Base-by-base conservation (phyloP, 2,888 invertebrate genomes). In the Himalopsyche tibetana region DNA sequence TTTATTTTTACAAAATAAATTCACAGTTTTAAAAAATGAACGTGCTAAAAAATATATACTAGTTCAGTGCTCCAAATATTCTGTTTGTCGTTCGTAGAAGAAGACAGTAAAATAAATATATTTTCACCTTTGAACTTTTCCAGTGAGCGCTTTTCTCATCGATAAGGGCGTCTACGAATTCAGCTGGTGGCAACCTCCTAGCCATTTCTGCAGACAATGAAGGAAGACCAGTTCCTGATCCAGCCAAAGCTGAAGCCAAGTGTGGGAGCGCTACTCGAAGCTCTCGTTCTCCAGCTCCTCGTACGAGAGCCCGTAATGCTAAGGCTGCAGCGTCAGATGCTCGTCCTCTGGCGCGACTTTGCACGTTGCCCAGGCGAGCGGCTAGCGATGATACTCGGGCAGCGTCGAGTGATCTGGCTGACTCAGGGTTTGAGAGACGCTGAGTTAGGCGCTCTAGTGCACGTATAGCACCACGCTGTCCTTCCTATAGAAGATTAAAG, bases 171-270 rank as follows among this genome's bases (percentile, higher is more conserved):
- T 93, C 92, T 0, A 94, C 92, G 74, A 94, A 89, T 15, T 93
- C 94, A 0, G 92, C 92, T 0, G 94, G 93, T 0, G 93, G 91
- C 0, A 94, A 93, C 84, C 93, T 93, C 80, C 92, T 90, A 89
- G 93, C 93, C 90, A 94, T 91, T 84, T 94, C 90, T 51, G 93
- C 90, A 9, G 94, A 91, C 80, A 95, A 90, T 4, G 90, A 90
- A 1, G 93, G 92, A 28, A 82, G 80, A 9, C 87, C 28, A 2
- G 85, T 42, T 28, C 85, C 84, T n/a, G 85, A 82, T 5, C 84
- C 88, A n/a, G 88, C 87, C 15, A 87, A 56, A 19, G 87, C 87
- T 17, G 85, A 85, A 4, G 88, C 87, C 63, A 87, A 55, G 17
- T 85, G 79, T 0, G 87, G 86, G 51, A 87, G 80, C 11, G 88